Percentiles rank a stretch among this genome's conserved stretches.
These are phyloP conservation scores for Ochotona princeps DNA, from an alignment of 2,113 vertebrate species.

Conservation along the genomic window DNA sequence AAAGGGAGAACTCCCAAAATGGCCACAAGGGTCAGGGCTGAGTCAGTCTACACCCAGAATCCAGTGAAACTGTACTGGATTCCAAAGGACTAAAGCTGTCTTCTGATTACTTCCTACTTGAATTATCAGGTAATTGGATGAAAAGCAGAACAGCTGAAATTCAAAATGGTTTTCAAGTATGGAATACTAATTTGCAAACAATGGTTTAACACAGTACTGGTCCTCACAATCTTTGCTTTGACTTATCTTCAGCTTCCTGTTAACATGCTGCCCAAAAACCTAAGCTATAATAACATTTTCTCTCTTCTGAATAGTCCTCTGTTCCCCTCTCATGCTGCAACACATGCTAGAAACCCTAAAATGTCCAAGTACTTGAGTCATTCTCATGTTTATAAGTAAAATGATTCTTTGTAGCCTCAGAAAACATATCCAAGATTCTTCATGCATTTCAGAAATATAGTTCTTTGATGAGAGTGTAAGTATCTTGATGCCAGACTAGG, in stretches of 20 bases:
- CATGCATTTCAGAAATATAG: not conserved
- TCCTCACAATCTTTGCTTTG: not conserved
- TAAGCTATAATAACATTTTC: not conserved
- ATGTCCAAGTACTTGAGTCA: not conserved
- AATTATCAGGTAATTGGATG: too few species aligned
- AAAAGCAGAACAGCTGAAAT: too few species aligned
- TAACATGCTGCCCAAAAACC: not conserved
- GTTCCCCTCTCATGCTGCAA: not conserved
- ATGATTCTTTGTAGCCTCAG: not conserved
- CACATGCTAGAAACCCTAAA: not conserved
- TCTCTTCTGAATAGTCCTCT: not conserved
- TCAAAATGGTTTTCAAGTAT: too few species aligned
- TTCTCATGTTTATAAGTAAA: not conserved
- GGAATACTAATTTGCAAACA: too few species aligned
- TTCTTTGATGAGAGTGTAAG: not conserved
- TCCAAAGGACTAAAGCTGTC: too few species aligned
- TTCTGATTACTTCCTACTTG: too few species aligned
- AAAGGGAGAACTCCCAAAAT: too few species aligned
- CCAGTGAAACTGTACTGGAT: too few species aligned
- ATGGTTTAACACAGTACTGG: too few species aligned
- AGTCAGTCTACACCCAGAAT: too few species aligned
- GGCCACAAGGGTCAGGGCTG: too few species aligned
- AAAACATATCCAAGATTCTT: not conserved
- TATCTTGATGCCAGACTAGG: not conserved
- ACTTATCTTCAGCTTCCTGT: not conserved